Base-by-base conservation (phyloP, 2,797 vertebrate genomes). In the Gallirallus australis region DNA sequence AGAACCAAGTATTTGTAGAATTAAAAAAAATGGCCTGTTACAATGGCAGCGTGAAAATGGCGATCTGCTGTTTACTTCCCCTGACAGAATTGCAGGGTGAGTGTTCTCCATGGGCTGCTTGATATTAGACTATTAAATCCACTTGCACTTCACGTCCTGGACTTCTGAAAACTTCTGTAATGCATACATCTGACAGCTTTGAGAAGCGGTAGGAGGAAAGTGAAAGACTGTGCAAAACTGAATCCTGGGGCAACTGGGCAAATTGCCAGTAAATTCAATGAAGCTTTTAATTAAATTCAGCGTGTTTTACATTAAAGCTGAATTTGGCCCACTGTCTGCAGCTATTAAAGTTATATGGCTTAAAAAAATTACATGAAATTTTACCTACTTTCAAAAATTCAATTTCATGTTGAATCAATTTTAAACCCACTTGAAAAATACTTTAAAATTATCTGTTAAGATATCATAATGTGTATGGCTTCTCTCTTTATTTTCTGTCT, bases 201-300 rank as follows among this genome's bases (percentile, higher is more conserved):
- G 70, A 96, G 91, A 92, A 91, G 59, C 39, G 88, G 82, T 72
- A 42, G 77, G 60, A 93, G 37, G 72, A 92, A 91, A 66, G 80
- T 77, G 84, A 90, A 94, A 95, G 92, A 89, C 66, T 10, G 15
- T 35, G 66, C 70, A 91, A 72, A 91, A 73, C 85, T 33, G 63
- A 91, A 69, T 93, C 91, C 73, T 90, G 63, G 90, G 82, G 80
- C 66, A 90, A 42, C 54, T 94, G 77, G 90, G 85, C 77, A 91
- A 94, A 90, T 96, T 93, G 65, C 87, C 95, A 93, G 64, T 56
- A 90, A 86, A 94, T 86, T 96, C 87, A 94, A 77, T 77, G 85
- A 85, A 83, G 72, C 82, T 86, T 95, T 95, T 91, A 42, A 92
- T 94, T 93, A 90, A 75, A 86, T 91, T 88, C 37, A 27, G 63